These are phyloP conservation scores for Aleiodes testaceus DNA, from an alignment of 2,888 invertebrate species.

Conservation along the genomic window DNA sequence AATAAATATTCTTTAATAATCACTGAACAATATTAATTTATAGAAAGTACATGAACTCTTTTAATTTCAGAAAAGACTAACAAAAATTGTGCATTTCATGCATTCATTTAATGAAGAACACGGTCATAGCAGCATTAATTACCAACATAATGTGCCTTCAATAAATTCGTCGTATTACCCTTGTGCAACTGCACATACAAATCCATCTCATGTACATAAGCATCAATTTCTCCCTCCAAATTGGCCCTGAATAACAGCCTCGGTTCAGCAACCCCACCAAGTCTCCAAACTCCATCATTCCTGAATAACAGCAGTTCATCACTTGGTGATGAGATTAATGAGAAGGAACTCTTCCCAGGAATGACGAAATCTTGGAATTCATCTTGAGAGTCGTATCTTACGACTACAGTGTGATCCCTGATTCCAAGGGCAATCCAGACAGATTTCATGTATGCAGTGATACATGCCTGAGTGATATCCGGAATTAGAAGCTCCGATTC, in stretches of 20 bases:
- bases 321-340: conserved; percentile 47
- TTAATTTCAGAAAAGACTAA: no score
- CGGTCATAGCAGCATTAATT: conserved; percentile 41
- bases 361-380: conserved; percentile 54
- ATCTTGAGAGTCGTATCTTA: conserved; percentile 56
- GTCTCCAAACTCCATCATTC: conserved; percentile 63
- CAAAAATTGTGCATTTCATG: no score
- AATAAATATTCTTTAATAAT: no score
- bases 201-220: conserved; percentile 46
- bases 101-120: no score
- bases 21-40: no score
- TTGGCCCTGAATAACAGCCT: conserved; percentile 49
- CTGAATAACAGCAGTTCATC: conserved; percentile 59
- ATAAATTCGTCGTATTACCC: conserved; percentile 48
- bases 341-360: conserved; percentile 50
- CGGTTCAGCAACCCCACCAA: conserved; percentile 59
- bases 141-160: conserved; percentile 57
- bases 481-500: conserved; percentile 55
- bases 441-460: conserved; percentile 44
- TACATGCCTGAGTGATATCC: conserved; percentile 54
- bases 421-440: conserved; percentile 60
- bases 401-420: conserved; percentile 53
- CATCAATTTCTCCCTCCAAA: conserved; percentile 51
- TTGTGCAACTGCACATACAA: conserved; percentile 54
- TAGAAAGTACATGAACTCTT: no score